Base-by-base conservation (phyloP, 2,113 vertebrate genomes). In the Anas platyrhynchos region DNA sequence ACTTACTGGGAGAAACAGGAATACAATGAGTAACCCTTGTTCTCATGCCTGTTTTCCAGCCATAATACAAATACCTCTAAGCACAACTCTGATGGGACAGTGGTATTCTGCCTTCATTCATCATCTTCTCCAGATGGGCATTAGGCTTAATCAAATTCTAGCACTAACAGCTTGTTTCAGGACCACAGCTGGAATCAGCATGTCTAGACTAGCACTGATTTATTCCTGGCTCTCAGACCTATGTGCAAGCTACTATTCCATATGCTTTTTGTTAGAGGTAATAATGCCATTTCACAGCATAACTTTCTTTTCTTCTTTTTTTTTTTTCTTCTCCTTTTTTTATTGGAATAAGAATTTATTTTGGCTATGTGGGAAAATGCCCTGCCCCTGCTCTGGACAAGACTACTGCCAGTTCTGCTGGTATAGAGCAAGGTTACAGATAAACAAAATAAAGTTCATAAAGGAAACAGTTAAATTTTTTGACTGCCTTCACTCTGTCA, bases 391-490 rank as follows among this genome's bases (percentile, higher is more conserved):
- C 41, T 85, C 31, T 87, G 63, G 21, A 58, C 16, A 8, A 76
- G 27, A 46, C 32, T 69, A 31, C 38, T 62, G 58, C 46, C 41
- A 22, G 4, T 23, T 77, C 72, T 21, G 36, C 67, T 86, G 41
- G 36, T 89, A 52, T 4, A 38, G 48, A 73, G 66, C 23, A 87
- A 86, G 69, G 14, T 72, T 76, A 62, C 66, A 76, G 73, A 76
- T 10, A 72, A 94, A 87, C n/a, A 62, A 79, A 72, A 82, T 88
- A 79, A 96, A 96, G 20, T 89, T 92, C 80, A 93, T 78, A 85
- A 77, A 93, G 94, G 96, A 96, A 97, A 95, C 59, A 82, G 94
- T 97, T 97, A 97, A 94, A 65, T 71, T 89, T 92, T 91, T 61
- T 78, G 54, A 82, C 68, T 91, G 91, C 55, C 31, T 90, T 72